phyloP scores from a whole-genome alignment of 2,797 vertebrate species.

The Mormyrus hasselquistii region DNA sequence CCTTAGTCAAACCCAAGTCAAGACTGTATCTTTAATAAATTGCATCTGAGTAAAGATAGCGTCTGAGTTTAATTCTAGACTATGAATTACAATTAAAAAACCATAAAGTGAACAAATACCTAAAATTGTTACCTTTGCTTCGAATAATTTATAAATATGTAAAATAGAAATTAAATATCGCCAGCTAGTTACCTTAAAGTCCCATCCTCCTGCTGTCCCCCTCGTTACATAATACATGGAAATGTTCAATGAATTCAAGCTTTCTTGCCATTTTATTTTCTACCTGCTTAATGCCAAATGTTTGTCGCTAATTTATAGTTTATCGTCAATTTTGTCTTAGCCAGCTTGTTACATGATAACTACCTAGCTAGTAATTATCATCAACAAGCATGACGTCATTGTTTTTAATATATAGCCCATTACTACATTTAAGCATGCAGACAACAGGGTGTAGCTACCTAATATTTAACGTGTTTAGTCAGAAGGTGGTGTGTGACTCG shows the following conservation, averaged over 20 bases:
- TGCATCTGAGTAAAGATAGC: not conserved
- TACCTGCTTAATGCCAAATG: not conserved
- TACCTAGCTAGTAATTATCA: not conserved
- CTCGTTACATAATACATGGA: not conserved
- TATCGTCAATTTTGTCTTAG: not conserved
- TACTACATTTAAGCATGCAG: not conserved
- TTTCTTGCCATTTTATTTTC: not conserved
- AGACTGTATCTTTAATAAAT: not conserved
- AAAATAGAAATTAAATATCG: not conserved
- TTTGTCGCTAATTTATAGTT: not conserved
- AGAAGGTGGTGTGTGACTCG: not conserved
- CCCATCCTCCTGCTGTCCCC: not conserved
- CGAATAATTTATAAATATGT: not conserved
- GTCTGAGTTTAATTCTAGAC: not conserved
- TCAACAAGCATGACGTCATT: not conserved
- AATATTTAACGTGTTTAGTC: not conserved
- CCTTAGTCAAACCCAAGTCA: not conserved
- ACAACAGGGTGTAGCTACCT: not conserved
- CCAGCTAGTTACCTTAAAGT: not conserved
- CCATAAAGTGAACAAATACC: not conserved
- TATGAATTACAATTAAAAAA: not conserved
- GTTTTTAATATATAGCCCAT: not conserved
- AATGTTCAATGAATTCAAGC: not conserved
- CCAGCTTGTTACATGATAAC: not conserved
- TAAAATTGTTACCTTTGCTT: not conserved